These are phyloP conservation scores for Labeo calbasu DNA, from an alignment of 2,797 vertebrate species.

Conservation along the genomic window DNA sequence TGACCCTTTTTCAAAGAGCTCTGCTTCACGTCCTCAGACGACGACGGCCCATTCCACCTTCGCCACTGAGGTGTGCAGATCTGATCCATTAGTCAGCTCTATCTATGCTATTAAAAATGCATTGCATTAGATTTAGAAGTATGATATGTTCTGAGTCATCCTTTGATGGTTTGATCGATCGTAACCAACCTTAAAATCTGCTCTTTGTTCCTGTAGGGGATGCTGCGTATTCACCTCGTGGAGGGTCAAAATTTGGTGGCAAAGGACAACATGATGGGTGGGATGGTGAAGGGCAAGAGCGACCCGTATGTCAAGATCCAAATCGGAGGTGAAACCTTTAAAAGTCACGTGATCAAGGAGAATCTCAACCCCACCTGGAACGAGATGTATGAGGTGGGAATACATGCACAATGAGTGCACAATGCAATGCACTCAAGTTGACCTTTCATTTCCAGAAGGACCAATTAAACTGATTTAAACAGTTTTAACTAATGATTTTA, in stretches of 20 bases:
- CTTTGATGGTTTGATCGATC: neutral
- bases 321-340: slow-evolving; percentile 67
- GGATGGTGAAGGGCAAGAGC: slow-evolving; percentile 89
- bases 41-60: slow-evolving; percentile 82
- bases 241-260: slow-evolving; percentile 87
- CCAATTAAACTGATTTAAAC: too few species aligned
- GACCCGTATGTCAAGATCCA: slow-evolving; percentile 86
- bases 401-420: slow-evolving; percentile 56
- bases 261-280: slow-evolving; percentile 89
- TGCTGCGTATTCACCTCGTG: slow-evolving; percentile 87
- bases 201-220: slow-evolving; percentile 72
- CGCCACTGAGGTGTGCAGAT: slow-evolving; percentile 82
- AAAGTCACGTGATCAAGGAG: slow-evolving; percentile 89
- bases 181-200: neutral
- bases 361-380: slow-evolving; percentile 94
- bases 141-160: neutral
- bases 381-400: slow-evolving; percentile 67
- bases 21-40: slow-evolving; percentile 71
- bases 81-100: neutral
- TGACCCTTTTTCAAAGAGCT: slow-evolving; percentile 61
- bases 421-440: too few species aligned
- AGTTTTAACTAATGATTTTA: too few species aligned
- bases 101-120: neutral
- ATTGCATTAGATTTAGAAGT: neutral
- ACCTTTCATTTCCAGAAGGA: too few species aligned